Conservation (phyloP, 35 echinoderm and acorn worm genomes). For the Stichopus chloronotus region DNA sequence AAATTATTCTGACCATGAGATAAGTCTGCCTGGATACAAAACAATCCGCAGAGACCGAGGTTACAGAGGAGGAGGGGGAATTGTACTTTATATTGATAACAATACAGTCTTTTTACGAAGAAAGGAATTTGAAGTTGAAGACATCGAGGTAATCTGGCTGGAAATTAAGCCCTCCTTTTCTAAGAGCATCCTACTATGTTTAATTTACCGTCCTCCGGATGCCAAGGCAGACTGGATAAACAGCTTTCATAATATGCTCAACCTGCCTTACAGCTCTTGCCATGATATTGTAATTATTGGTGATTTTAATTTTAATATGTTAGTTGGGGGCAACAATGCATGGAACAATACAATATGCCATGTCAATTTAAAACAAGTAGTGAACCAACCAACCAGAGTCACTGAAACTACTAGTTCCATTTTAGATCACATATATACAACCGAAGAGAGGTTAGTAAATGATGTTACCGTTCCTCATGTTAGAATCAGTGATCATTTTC, state of each 20-base stretch:
- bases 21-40: slow-evolving; percentile 18
- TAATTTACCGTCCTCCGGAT: slow-evolving; percentile 45
- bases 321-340: background rate
- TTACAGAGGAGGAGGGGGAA: background rate
- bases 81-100: slow-evolving; percentile 1
- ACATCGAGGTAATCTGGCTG: slow-evolving; percentile 45
- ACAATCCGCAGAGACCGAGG: background rate
- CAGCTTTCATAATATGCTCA: slow-evolving; percentile 29
- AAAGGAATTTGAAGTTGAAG: slow-evolving; percentile 15
- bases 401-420: slow-evolving; percentile 13
- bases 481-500: too few species aligned
- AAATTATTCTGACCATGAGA: background rate
- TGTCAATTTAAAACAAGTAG: background rate
- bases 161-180: slow-evolving; percentile 11
- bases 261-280: slow-evolving; percentile 15
- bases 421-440: too few species aligned
- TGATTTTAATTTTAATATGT: slow-evolving; percentile 27
- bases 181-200: background rate
- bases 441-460: too few species aligned
- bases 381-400: slow-evolving; percentile 22
- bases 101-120: background rate
- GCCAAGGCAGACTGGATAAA: slow-evolving; percentile 21
- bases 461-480: too few species aligned
- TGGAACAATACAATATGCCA: slow-evolving; percentile 24
- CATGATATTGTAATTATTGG: background rate